Evolutionary conservation across 2,797 vertebrate species (phyloP).

Genomic region (Tympanoctomys barrerae): DNA sequence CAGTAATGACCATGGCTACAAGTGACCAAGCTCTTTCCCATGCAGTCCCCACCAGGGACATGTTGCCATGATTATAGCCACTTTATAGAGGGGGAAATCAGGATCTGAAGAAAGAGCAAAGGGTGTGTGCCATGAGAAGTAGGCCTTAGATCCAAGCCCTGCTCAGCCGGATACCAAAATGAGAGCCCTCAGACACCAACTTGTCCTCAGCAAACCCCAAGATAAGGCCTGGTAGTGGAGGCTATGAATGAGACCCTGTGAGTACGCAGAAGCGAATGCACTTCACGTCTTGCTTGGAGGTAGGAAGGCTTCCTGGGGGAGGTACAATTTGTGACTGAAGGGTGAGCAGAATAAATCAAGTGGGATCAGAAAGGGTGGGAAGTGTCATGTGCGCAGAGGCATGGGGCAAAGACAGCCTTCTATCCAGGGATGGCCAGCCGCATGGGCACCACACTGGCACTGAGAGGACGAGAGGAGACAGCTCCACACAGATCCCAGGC

Average conservation of each 20-base stretch:
- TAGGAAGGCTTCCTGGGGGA: slow-evolving; percentile 1
- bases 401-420: background rate
- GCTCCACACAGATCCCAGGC: background rate
- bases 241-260: background rate
- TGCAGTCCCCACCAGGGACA: background rate
- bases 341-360: background rate
- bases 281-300: background rate
- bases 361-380: background rate
- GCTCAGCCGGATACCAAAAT: background rate
- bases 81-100: background rate
- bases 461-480: background rate
- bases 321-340: background rate
- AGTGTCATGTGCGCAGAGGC: background rate
- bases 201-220: background rate
- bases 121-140: background rate
- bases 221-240: background rate
- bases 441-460: background rate
- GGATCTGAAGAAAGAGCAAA: background rate
- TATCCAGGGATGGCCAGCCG: background rate
- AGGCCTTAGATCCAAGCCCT: background rate
- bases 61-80: background rate
- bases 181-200: background rate
- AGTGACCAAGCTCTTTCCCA: background rate
- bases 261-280: background rate
- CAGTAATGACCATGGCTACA: too few species aligned